Percentiles rank a stretch among this genome's conserved stretches.
phyloP scores from a whole-genome alignment of 53 echinoderm and acorn worm genomes.

The Hippasteria phrygiana region DNA sequence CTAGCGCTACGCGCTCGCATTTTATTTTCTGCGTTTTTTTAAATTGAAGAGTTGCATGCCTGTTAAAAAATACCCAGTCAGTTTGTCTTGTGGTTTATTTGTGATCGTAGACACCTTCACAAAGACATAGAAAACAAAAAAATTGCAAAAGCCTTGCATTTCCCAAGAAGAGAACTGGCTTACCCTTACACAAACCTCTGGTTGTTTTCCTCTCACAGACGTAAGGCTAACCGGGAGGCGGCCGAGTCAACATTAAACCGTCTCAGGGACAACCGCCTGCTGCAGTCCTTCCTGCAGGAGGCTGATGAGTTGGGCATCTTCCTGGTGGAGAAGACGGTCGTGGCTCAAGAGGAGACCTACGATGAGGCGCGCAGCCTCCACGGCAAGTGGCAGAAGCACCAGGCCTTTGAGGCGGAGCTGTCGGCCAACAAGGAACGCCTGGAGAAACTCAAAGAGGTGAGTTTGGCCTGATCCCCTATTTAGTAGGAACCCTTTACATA shows the following conservation, averaged over 20 bases:
- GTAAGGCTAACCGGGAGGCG: constrained; percentile 94
- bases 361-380: constrained; percentile 92
- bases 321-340: constrained; percentile 91
- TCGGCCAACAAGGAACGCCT: constrained; percentile 92
- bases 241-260: constrained; percentile 88
- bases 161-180: no score
- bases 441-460: constrained; percentile 92
- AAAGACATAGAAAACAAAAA: no score
- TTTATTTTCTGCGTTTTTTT: no score
- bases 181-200: no score
- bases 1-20: no score
- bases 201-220: constrained; percentile 58
- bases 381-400: constrained; percentile 98
- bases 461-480: background rate
- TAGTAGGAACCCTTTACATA: no score
- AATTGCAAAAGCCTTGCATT: no score
- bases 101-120: no score
- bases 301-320: constrained; percentile 94
- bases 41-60: no score
- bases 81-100: no score
- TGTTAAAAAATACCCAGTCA: no score
- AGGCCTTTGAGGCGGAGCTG: constrained; percentile 91
- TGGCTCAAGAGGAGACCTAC: constrained; percentile 94
- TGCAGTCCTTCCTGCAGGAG: constrained; percentile 97
- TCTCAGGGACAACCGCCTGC: constrained; percentile 90